Base-by-base conservation (phyloP, 1,140 invertebrate genomes). In the Harpegnathos saltator region DNA sequence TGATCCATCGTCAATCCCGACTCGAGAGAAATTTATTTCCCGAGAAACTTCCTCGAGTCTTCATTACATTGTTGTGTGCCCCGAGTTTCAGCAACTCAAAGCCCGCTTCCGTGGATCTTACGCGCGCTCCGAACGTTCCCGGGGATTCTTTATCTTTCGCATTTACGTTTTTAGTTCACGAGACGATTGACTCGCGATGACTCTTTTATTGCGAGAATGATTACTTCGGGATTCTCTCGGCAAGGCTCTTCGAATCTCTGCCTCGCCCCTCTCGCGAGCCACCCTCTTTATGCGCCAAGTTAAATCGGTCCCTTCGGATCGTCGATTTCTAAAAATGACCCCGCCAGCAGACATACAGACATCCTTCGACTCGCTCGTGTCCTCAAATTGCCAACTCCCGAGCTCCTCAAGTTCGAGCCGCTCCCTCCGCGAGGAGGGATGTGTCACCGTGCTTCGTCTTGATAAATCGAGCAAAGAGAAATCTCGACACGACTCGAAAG, bases 391-490 rank as follows among this genome's bases (percentile, higher is more conserved):
- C 38, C 11, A 44, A 9, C 15, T 38, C n/a, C n/a, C n/a, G n/a
- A n/a, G 0, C 12, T 54, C 15, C 9, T n/a, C 3, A 22, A 26
- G 14, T 0, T 38, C 29, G 15, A 73, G 1, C 24, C 29, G 14
- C 3, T 48, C 29, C 38, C 22, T 44, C 29, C 54, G 5, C 19
- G 12, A 14, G 14, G n/a, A n/a, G n/a, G n/a, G 52, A 22, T 38
- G 19, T 19, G 17, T 66, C 19, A 22, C 14, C n/a, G n/a, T 48
- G 38, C 9, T 56, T 7, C 12, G 54, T 38, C 33, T 11, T 33
- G 22, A 50, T 80, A 5, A 14, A 48, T 17, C 22, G 19, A 58
- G 44, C 75, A 58, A 56, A 59, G 59, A 80, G 61, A 71, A 58
- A 15, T 71, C 44, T 9, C 75, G 58, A 58, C 33, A n/a, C 29